These are phyloP conservation scores for Campoplex nolae DNA, from an alignment of 2,888 invertebrate genomes.

Conservation along the genomic window DNA sequence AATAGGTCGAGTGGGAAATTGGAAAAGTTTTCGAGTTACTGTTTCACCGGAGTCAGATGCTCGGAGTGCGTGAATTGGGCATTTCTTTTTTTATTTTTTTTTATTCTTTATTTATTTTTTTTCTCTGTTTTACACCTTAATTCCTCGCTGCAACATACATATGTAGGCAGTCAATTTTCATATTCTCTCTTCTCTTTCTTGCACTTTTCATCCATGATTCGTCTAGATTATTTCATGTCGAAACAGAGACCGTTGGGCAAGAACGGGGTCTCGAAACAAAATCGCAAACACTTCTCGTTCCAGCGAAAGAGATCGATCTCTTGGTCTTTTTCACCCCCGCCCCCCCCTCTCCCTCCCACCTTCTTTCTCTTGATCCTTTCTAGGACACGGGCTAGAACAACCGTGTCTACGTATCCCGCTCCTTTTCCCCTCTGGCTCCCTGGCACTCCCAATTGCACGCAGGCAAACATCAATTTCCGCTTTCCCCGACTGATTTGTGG, in stretches of 20 bases:
- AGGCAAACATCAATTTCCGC: slow-evolving; percentile 66
- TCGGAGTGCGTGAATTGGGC: not conserved
- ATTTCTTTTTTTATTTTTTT: not conserved
- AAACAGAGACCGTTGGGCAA: slow-evolving; percentile 2
- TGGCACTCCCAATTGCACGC: slow-evolving; percentile 68
- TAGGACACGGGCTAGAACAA: slow-evolving; percentile 55
- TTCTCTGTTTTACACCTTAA: not conserved
- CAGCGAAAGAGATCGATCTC: slow-evolving; percentile 59
- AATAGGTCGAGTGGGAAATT: slow-evolving; percentile 58
- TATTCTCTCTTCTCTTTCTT: not conserved
- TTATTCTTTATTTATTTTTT: not conserved
- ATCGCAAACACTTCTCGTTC: slow-evolving; percentile 26
- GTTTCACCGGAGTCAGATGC: not conserved
- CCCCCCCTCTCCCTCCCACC: not conserved
- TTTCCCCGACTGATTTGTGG: slow-evolving; percentile 62
- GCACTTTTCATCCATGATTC: not conserved
- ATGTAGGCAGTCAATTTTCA: not conserved
- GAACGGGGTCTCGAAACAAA: slow-evolving; percentile 50
- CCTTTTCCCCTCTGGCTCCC: not conserved
- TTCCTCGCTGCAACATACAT: not conserved
- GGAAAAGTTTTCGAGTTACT: slow-evolving; percentile 60
- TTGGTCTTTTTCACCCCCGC: not conserved
- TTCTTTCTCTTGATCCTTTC: slow-evolving; percentile 32
- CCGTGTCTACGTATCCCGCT: slow-evolving; percentile 20
- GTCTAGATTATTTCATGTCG: not conserved